Percentiles rank a stretch among this genome's conserved stretches.
phyloP scores from a whole-genome alignment of 1,140 invertebrate genomes.

The Akabosia matsudoensis region DNA sequence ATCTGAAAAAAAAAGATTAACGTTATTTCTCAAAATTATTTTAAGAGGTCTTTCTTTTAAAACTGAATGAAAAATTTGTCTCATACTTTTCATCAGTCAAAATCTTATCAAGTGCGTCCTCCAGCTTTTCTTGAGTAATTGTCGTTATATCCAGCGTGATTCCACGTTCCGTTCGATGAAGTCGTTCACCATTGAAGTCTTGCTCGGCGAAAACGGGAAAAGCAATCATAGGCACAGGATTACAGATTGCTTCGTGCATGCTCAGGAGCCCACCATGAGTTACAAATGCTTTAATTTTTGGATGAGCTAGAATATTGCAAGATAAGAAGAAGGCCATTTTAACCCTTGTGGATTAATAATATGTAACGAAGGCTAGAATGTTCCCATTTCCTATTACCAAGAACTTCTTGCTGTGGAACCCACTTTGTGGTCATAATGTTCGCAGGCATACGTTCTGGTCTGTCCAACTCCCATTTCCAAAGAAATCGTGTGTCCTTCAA shows the following conservation, averaged over 20 bases:
- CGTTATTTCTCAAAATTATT: background rate
- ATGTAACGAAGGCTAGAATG: background rate
- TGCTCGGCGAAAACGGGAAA: slow-evolving; percentile 38
- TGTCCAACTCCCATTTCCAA: slow-evolving; percentile 44
- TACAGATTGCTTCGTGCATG: slow-evolving; percentile 35
- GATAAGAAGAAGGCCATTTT: background rate
- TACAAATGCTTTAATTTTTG: slow-evolving; percentile 38
- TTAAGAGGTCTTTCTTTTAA: background rate
- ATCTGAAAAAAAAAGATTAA: slow-evolving; percentile 3
- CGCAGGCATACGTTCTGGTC: slow-evolving; percentile 30
- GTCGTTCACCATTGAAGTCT: background rate
- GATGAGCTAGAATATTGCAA: too few relatives aligned
- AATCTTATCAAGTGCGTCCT: slow-evolving; percentile 20
- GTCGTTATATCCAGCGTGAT: slow-evolving; percentile 3
- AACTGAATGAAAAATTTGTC: background rate
- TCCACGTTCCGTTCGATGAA: background rate
- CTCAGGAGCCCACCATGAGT: slow-evolving; percentile 37
- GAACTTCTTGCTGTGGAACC: slow-evolving; percentile 46
- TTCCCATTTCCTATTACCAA: slow-evolving; percentile 31
- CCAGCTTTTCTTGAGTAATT: slow-evolving; percentile 6
- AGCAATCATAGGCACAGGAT: slow-evolving; percentile 35
- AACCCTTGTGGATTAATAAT: background rate
- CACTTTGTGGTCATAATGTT: slow-evolving; percentile 44
- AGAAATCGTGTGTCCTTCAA: slow-evolving; percentile 32
- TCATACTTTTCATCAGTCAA: slow-evolving; percentile 24